Base-by-base conservation (phyloP, 2,797 vertebrate genomes). In the Crenichthys baileyi region DNA sequence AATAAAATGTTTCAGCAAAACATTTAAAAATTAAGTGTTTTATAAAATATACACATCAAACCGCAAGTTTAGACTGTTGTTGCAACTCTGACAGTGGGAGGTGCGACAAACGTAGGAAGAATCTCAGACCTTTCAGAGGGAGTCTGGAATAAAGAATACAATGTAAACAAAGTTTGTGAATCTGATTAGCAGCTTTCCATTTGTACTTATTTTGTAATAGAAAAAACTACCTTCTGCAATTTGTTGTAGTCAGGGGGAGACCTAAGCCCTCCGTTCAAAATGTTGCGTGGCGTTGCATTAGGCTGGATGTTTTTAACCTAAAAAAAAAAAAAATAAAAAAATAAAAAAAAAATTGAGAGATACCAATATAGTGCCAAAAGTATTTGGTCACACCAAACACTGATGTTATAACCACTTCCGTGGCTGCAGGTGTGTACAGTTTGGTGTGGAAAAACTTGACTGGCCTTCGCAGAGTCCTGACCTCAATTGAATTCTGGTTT, bases 51-150 rank as follows among this genome's bases (percentile, higher is more conserved):
- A 55, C 2, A 73, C n/a, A 15, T 68, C 22, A 39, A 1, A 46
- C 20, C 18, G 1, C 53, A 7, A 7, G 12, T 67, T 89, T 29
- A 96, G 16, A 96, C 95, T 0, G 89, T 95, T 61, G 95, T 96
- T 67, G 95, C 95, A 31, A 90, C 78, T 91, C 95, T 93, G 84
- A 94, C 90, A 7, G 91, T 90, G 0, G 87, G 80, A 1, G 90
- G 91, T n/a, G 93, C 83, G 48, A 91, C 79, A 50, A 90, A 93
- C 0, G 81, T 72, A 0, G 94, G 94, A 20, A 94, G 88, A 13
- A 85, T 58, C 71, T 78, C 36, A 0, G 89, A 90, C 48, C 82
- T 88, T 36, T 94, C 94, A 48, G 90, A 84, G 0, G 87, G 72
- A 31, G 76, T 36, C 94, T 94, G 87, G 20, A 88, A 89, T 53